Conservation (phyloP, 1,140 invertebrate species). For the Mycetomoellerius zeteki region DNA sequence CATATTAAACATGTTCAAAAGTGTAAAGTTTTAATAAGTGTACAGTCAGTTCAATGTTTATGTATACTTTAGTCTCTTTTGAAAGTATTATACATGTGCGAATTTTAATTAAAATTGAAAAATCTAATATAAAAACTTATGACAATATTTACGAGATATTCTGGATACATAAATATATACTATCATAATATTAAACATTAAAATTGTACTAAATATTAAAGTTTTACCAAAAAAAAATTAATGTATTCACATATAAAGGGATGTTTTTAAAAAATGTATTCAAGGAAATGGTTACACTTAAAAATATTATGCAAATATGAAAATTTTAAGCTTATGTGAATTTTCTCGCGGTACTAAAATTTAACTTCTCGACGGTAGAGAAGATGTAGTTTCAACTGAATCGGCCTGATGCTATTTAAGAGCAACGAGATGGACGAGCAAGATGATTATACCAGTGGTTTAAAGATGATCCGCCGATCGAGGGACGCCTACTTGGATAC, state of each 20-base stretch:
- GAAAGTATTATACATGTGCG: not conserved
- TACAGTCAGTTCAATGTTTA: not conserved
- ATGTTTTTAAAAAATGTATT: not conserved
- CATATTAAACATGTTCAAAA: conserved; percentile 5
- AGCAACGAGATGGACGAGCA: conserved; percentile 17
- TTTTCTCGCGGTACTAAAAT: not conserved
- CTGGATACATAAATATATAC: not conserved
- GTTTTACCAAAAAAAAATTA: not conserved
- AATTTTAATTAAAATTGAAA: not conserved
- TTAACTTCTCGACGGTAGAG: not conserved
- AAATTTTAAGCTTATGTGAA: not conserved
- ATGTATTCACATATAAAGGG: not conserved
- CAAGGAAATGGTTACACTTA: not conserved
- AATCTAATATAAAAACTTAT: not conserved
- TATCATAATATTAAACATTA: no score
- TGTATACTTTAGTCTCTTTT: not conserved
- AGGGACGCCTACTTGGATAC: conserved; percentile 74
- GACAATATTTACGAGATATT: not conserved
- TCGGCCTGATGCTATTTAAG: conserved; percentile 46
- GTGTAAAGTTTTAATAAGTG: not conserved
- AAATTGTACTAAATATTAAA: no score
- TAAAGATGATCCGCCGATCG: conserved; percentile 79
- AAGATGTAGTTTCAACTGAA: not conserved
- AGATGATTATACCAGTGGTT: conserved; percentile 73
- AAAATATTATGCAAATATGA: not conserved